A percentile compares a stretch with the other conserved stretches of the same genome.
Conservation (phyloP, 2,797 vertebrate species). For the Coregonus sp. region DNA sequence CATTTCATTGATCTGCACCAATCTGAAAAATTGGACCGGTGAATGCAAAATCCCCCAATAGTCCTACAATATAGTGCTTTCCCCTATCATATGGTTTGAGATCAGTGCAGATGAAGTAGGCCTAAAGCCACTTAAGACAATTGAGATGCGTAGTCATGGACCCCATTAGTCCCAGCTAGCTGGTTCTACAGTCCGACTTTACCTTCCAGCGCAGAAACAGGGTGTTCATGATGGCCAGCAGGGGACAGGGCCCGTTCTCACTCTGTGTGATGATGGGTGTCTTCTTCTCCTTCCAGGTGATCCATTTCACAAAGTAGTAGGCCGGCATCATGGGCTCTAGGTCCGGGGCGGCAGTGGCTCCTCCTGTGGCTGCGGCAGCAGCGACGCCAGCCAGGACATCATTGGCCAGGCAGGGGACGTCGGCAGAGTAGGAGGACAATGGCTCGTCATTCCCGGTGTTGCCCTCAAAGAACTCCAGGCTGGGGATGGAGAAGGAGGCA, state of each 20-base stretch:
- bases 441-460: constrained; percentile 52
- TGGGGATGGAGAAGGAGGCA: constrained; percentile 68
- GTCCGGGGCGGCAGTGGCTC: constrained; percentile 25
- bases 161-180: not conserved
- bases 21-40: too few relatives aligned
- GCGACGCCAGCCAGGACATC: not conserved
- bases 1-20: too few relatives aligned
- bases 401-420: constrained; percentile 15
- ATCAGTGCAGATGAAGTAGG: too few relatives aligned
- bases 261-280: constrained; percentile 90
- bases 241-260: constrained; percentile 90
- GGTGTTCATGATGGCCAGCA: constrained; percentile 93
- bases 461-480: constrained; percentile 67
- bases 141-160: not conserved
- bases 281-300: constrained; percentile 89
- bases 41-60: too few relatives aligned
- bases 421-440: constrained; percentile 47
- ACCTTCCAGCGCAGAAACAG: constrained; percentile 94
- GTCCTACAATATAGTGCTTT: too few relatives aligned
- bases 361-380: not conserved
- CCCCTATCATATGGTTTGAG: too few relatives aligned
- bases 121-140: too few relatives aligned
- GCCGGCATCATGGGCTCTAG: constrained; percentile 50
- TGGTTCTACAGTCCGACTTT: not conserved
- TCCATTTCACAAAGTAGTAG: constrained; percentile 92